Percentiles rank a stretch among this genome's conserved stretches.
These are phyloP conservation scores for Nylanderia fulva DNA, from an alignment of 1,140 invertebrate genomes.

Conservation along the genomic window DNA sequence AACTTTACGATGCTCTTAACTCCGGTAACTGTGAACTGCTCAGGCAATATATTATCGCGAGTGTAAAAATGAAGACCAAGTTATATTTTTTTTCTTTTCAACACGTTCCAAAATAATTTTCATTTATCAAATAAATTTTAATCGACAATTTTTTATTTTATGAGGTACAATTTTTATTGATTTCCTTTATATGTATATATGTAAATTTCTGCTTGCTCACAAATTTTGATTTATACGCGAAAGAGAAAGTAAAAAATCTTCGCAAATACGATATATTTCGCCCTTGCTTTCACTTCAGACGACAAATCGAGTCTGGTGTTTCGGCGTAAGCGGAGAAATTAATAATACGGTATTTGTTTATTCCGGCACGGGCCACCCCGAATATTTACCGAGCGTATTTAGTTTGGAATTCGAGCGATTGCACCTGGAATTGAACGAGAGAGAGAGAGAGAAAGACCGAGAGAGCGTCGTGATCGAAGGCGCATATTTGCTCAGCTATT, in stretches of 20 bases:
- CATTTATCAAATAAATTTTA: background rate
- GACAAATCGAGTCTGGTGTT: background rate
- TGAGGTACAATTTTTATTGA: background rate
- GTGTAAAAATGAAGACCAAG: background rate
- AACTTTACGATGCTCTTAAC: background rate
- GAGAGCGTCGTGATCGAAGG: slow-evolving; percentile 73
- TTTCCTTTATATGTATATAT: background rate
- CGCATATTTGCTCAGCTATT: slow-evolving; percentile 85
- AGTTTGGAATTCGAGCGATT: slow-evolving; percentile 78
- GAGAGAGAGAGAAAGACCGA: slow-evolving; percentile 9
- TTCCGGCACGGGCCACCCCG: slow-evolving; percentile 32
- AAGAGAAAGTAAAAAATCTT: background rate
- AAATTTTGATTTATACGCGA: background rate
- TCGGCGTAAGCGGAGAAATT: slow-evolving; percentile 58
- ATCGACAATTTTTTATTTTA: no score
- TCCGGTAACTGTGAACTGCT: background rate
- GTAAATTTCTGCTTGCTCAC: background rate
- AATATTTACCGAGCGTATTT: slow-evolving; percentile 80
- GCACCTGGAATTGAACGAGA: slow-evolving; percentile 78
- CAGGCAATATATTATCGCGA: background rate
- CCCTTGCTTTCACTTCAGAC: background rate
- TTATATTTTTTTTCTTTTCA: background rate
- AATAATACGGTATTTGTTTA: slow-evolving; percentile 67
- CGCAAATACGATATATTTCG: background rate
- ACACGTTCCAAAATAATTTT: background rate